A percentile compares a stretch with the other conserved stretches of the same genome.
These are phyloP conservation scores for Drosophila ananassae DNA, from an alignment of 1,140 invertebrate genomes.

Conservation along the genomic window DNA sequence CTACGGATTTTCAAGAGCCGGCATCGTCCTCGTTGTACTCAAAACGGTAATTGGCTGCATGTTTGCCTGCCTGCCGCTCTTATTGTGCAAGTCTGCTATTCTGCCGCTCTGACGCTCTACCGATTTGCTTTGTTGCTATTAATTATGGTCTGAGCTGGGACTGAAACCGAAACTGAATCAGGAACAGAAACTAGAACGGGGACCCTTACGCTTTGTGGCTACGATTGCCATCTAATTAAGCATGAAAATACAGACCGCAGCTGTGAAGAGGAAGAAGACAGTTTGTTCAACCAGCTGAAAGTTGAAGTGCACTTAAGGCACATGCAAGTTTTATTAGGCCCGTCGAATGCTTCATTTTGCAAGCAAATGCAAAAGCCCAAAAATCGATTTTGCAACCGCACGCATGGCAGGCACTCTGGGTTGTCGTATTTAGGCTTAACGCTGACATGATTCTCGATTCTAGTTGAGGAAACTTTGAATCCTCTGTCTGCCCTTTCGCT, in stretches of 20 bases:
- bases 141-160: conserved; percentile 30
- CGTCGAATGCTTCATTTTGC: conserved; percentile 15
- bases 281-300: conserved; percentile 19
- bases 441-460: conserved; percentile 58
- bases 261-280: conserved; percentile 14
- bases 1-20: conserved; percentile 5
- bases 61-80: conserved; percentile 19
- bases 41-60: conserved; percentile 47
- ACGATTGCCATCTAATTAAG: conserved; percentile 44
- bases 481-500: conserved; percentile 5
- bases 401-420: conserved; percentile 47
- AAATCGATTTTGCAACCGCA: conserved; percentile 62
- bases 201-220: conserved; percentile 16
- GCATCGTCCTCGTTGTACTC: conserved; percentile 27
- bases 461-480: conserved; percentile 15
- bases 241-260: conserved; percentile 47
- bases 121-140: conserved; percentile 25
- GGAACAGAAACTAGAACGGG: neutral
- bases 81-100: conserved; percentile 40
- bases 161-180: neutral
- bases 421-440: conserved; percentile 60
- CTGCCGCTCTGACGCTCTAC: conserved; percentile 3
- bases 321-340: conserved; percentile 56
- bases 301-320: conserved; percentile 56
- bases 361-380: conserved; percentile 37